Base-by-base conservation (phyloP, 2,888 invertebrate genomes). In the Protonemura montana region DNA sequence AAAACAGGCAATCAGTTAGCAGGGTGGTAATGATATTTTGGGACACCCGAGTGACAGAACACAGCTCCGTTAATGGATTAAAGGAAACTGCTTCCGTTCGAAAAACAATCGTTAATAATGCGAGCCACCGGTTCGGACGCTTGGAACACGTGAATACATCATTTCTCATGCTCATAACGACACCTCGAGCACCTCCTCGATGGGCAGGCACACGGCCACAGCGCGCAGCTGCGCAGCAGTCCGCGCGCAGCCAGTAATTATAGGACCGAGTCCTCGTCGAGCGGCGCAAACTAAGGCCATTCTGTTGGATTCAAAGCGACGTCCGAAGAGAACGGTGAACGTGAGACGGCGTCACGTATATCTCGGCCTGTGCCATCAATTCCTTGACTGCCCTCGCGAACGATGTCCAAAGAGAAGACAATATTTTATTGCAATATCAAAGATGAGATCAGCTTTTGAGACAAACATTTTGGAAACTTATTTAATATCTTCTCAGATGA, bases 351-450 rank as follows among this genome's bases (percentile, higher is more conserved):
- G 59, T 59, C 59, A 59, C 13, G 1, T 59, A n/a, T n/a, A 13
- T 59, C 59, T 59, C 59, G 59, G 59, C 59, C 7, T 59, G 59
- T 59, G 59, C 21, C 59, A 3, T 59, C 59, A 59, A 13, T 59
- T 59, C 59, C 59, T 59, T 59, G 59, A 59, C 59, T 59, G 59
- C 13, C 59, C 21, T 59, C 1, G 59, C 59, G 59, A 21, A 59
- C 59, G 59, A 59, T 21, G 59, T 21, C 59, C 59, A 59, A 59
- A 59, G 59, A 59, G 59, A 28, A 7, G 28, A 26, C 26, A 28
- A 78, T 78, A 28, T 78, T 78, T 78, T 78, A 78, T 78, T 78
- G 78, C 78, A 78, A 78, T 78, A 78, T 78, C 78, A 28, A 78
- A 78, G 26, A 78, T 28, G 78, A 26, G 78, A 78, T 78, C 78